Conservation (phyloP, 2,113 vertebrate genomes). For the Puma concolor region DNA sequence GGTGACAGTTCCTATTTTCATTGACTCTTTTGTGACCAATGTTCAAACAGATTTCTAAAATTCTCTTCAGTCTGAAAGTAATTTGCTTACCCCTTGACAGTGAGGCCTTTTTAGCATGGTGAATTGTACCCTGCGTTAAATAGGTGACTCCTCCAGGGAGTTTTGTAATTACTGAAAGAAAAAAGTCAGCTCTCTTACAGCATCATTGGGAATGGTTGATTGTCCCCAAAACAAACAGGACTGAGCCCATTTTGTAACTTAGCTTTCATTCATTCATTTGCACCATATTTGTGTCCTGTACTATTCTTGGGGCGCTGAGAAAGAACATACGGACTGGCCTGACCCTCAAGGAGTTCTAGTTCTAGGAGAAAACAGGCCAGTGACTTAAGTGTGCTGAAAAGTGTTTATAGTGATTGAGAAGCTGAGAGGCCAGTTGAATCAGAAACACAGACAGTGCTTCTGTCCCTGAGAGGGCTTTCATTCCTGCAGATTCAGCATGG, state of each 20-base stretch:
- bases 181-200: not conserved
- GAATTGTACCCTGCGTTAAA: not conserved
- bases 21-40: not conserved
- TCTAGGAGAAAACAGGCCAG: not conserved
- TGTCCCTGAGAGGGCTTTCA: not conserved
- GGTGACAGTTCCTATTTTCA: not conserved
- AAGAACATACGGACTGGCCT: not conserved
- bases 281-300: not conserved
- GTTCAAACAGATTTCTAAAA: not conserved
- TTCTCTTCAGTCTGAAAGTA: not conserved
- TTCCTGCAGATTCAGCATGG: not conserved
- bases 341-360: not conserved
- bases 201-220: not conserved
- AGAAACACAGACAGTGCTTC: not conserved
- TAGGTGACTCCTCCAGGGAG: not conserved
- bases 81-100: not conserved
- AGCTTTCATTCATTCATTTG: not conserved
- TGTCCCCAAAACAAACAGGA: not conserved
- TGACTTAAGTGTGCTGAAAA: not conserved
- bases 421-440: not conserved
- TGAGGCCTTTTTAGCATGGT: not conserved
- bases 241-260: not conserved
- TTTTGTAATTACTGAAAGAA: not conserved
- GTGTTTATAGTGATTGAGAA: not conserved
- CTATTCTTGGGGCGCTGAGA: not conserved